These are phyloP conservation scores for Brachyptera risi DNA, from an alignment of 2,888 invertebrate species.

Conservation along the genomic window DNA sequence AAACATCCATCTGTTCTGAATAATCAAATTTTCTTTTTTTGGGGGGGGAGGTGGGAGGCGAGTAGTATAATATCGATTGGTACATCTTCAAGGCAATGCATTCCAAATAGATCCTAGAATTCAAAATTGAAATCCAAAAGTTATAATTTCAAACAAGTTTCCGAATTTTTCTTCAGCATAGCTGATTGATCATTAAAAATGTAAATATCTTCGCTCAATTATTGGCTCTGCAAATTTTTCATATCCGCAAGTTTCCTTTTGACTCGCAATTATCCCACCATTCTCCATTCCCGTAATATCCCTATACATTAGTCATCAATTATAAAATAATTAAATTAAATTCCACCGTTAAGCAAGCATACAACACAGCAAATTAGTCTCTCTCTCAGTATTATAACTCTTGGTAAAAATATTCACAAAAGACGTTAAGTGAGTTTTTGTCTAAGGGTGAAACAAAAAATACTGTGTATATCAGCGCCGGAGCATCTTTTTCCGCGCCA, in stretches of 20 bases:
- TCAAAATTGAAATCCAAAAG: too few relatives aligned
- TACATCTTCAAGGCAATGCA: too few relatives aligned
- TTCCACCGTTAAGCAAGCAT: slow-evolving; percentile 2
- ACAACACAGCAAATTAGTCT: background rate
- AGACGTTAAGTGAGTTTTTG: background rate
- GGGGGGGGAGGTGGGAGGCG: too few relatives aligned
- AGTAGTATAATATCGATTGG: too few relatives aligned
- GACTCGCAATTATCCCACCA: background rate
- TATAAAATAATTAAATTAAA: slow-evolving; percentile 15
- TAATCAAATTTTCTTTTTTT: too few relatives aligned
- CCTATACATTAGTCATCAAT: background rate
- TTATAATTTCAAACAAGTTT: too few relatives aligned
- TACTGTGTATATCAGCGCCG: background rate
- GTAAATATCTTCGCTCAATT: background rate
- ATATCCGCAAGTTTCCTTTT: background rate
- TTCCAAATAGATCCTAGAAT: too few relatives aligned
- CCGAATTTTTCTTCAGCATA: background rate
- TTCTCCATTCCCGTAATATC: background rate
- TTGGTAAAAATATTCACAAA: background rate
- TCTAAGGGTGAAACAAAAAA: background rate
- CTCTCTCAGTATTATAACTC: background rate
- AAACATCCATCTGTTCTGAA: too few relatives aligned
- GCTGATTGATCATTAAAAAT: background rate
- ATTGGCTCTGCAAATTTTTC: too few relatives aligned
- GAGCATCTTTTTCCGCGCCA: background rate